Percentiles rank a stretch among this genome's conserved stretches.
Evolutionary conservation across 2,888 invertebrate genomes (phyloP).

Genomic region (Barypeithes pellucidus): DNA sequence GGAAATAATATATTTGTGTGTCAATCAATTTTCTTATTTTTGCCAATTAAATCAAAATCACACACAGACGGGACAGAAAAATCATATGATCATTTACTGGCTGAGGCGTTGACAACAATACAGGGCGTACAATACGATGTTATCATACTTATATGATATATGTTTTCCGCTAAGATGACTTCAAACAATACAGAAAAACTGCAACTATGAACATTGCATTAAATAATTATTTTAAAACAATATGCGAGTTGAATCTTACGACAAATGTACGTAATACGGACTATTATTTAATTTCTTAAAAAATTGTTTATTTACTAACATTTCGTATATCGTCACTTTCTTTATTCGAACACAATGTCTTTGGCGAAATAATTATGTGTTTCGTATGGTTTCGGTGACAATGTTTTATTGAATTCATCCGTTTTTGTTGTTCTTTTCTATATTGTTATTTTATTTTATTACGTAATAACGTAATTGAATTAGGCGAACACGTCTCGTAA

Average conservation of each 20-base stretch:
- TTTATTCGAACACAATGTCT: neutral
- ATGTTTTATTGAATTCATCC: neutral
- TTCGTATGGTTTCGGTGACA: neutral
- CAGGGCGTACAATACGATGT: conserved; percentile 15
- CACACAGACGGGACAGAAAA: too few relatives aligned
- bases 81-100: neutral
- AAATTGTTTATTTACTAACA: conserved; percentile 21
- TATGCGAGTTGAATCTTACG: conserved; percentile 29
- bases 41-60: neutral
- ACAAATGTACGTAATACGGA: conserved; percentile 31
- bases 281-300: conserved; percentile 30
- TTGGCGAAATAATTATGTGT: conserved; percentile 1
- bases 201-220: conserved; percentile 31
- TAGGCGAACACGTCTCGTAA: too few relatives aligned
- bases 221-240: conserved; percentile 42
- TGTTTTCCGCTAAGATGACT: conserved; percentile 34
- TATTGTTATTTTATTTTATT: neutral
- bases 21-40: neutral
- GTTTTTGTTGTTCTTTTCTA: conserved; percentile 5
- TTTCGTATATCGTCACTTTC: conserved; percentile 30
- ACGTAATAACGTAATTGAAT: too few relatives aligned
- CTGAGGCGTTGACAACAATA: conserved; percentile 18
- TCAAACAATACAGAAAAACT: conserved; percentile 33
- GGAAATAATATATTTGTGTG: too few relatives aligned
- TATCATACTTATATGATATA: conserved; percentile 36